These are phyloP conservation scores for Pangasius krempfi DNA, from an alignment of 2,797 vertebrate species.

Conservation along the genomic window DNA sequence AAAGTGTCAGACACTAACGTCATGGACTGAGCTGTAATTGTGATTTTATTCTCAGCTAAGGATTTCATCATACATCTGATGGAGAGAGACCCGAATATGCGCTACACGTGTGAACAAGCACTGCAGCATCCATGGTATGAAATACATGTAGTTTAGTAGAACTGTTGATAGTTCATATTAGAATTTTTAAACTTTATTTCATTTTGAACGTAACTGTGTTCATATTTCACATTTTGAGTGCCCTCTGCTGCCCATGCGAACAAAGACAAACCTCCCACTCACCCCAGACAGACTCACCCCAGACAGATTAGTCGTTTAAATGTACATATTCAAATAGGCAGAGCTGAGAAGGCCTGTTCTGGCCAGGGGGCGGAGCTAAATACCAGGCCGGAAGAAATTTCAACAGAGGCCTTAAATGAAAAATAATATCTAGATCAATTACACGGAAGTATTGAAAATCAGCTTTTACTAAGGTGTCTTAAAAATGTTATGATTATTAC, in stretches of 20 bases:
- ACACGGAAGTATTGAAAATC: background rate
- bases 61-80: conserved; percentile 96
- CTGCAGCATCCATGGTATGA: conserved; percentile 91
- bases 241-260: no score
- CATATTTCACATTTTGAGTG: background rate
- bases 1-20: background rate
- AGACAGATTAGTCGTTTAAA: background rate
- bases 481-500: background rate
- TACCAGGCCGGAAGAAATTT: background rate
- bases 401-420: background rate
- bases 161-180: no score
- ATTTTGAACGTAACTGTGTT: background rate
- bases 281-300: no score
- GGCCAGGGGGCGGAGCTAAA: background rate
- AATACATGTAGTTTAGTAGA: background rate
- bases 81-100: conserved; percentile 86
- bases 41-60: conserved; percentile 79
- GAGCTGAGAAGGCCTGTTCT: background rate
- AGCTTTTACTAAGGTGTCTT: background rate
- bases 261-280: background rate
- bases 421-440: background rate
- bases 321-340: background rate
- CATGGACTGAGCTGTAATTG: background rate
- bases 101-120: conserved; percentile 94
- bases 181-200: background rate